Percentiles rank a stretch among this genome's conserved stretches.
Conservation (phyloP, 30 jellyfish, hydroid and myxozoan genomes). For the Sanderia malayensis region DNA sequence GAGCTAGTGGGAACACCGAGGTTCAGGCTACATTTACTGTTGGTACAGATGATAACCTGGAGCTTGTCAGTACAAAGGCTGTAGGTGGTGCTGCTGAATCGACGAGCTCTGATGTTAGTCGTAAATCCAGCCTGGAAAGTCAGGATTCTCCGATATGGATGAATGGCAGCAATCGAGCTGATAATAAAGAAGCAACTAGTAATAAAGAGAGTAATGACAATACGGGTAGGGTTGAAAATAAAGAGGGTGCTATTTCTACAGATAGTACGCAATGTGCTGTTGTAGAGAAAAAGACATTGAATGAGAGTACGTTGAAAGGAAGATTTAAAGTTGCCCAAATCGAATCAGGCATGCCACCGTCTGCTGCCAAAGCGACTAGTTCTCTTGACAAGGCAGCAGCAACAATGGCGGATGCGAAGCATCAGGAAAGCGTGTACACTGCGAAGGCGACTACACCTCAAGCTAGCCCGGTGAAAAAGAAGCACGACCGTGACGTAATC, state of each 20-base stretch:
- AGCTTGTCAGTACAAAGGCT: neutral
- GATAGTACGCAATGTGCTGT: neutral
- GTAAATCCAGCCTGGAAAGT: neutral
- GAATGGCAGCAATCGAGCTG: too few species aligned
- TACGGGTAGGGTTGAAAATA: too few species aligned
- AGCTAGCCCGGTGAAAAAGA: neutral
- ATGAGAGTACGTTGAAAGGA: neutral
- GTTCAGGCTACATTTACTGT: slow-evolving; percentile 6
- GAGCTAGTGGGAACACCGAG: neutral
- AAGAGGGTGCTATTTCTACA: neutral
- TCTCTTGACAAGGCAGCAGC: neutral
- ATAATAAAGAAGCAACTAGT: too few species aligned
- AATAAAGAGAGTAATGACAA: neutral
- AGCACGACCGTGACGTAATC: neutral
- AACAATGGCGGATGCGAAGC: neutral
- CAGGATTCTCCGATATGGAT: too few species aligned
- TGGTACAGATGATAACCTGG: neutral
- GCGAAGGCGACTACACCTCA: neutral
- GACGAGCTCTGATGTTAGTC: neutral
- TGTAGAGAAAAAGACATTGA: neutral
- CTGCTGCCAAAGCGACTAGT: slow-evolving; percentile 10
- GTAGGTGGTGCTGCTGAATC: neutral
- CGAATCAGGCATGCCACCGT: neutral
- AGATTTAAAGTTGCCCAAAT: neutral
- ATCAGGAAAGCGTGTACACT: neutral